A percentile compares a stretch with the other conserved stretches of the same genome.
Evolutionary conservation across 1,140 invertebrate genomes (phyloP).

Genomic region (Drosophila cardini): DNA sequence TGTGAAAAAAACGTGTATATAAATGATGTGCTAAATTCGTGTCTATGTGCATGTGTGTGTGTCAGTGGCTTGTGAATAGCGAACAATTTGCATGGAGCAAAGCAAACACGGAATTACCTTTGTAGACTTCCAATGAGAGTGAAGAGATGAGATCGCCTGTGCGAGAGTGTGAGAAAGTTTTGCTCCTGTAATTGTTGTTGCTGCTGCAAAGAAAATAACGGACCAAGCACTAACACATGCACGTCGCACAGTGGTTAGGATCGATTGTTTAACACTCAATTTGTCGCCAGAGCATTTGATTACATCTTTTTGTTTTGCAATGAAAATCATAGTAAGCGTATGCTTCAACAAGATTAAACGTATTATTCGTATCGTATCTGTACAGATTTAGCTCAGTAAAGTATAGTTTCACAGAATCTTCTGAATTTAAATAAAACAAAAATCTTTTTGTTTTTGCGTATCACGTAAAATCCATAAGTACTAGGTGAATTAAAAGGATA

Average conservation of each 20-base stretch:
- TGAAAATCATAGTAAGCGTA: neutral
- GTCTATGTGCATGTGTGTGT: slow-evolving; percentile 4
- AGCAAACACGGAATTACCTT: neutral
- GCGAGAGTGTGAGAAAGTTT: neutral
- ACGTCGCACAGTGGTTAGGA: neutral
- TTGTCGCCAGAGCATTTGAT: neutral
- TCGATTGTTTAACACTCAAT: neutral
- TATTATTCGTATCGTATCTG: neutral
- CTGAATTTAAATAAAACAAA: neutral
- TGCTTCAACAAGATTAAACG: no score
- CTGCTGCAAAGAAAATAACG: neutral
- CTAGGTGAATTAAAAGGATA: neutral
- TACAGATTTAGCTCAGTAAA: slow-evolving; percentile 5
- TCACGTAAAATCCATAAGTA: neutral
- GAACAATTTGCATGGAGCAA: neutral
- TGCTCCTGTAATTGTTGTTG: neutral
- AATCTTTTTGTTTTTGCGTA: neutral
- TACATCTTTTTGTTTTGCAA: neutral
- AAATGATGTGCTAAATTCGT: slow-evolving; percentile 11
- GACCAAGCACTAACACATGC: neutral
- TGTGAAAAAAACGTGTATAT: slow-evolving; percentile 55
- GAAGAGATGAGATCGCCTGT: no score
- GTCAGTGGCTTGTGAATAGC: neutral
- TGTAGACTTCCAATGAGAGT: neutral
- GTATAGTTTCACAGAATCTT: neutral